Conservation (phyloP, 2,888 invertebrate genomes). For the Xestia rhomboidea region DNA sequence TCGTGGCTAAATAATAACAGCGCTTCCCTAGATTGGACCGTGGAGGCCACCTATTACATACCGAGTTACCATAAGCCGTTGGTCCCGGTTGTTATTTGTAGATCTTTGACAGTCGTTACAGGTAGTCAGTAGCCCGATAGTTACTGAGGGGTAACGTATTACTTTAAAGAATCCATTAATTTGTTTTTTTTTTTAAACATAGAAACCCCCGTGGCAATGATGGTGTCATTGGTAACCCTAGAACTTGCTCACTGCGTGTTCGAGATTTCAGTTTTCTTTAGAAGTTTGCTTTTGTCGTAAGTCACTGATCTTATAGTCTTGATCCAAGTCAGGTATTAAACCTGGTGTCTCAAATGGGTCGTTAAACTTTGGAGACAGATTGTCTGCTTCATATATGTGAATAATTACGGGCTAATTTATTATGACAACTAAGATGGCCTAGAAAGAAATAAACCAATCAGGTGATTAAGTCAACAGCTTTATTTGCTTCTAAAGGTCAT, state of each 20-base stretch:
- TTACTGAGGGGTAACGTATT: no score
- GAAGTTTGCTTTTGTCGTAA: neutral
- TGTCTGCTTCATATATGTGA: neutral
- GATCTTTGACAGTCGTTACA: no score
- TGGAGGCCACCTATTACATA: no score
- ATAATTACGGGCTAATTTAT: neutral
- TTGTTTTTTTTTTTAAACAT: no score
- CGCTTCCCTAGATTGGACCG: no score
- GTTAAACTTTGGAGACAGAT: neutral
- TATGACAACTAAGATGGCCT: constrained; percentile 1
- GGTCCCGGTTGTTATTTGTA: no score
- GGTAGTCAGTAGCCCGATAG: no score
- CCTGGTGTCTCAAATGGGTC: neutral
- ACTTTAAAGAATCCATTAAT: no score
- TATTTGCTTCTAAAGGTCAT: constrained; percentile 46
- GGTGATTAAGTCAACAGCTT: constrained; percentile 8
- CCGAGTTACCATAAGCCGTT: no score
- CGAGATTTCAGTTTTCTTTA: neutral
- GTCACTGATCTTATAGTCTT: neutral
- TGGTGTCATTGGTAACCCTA: neutral
- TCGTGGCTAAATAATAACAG: no score
- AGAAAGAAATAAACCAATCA: constrained; percentile 22
- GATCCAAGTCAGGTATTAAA: neutral
- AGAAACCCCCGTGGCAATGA: neutral
- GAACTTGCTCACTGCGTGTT: neutral